Percentiles rank a stretch among this genome's conserved stretches.
Evolutionary conservation across 2,888 invertebrate species (phyloP).

Genomic region (Lasioglossum marginatum): DNA sequence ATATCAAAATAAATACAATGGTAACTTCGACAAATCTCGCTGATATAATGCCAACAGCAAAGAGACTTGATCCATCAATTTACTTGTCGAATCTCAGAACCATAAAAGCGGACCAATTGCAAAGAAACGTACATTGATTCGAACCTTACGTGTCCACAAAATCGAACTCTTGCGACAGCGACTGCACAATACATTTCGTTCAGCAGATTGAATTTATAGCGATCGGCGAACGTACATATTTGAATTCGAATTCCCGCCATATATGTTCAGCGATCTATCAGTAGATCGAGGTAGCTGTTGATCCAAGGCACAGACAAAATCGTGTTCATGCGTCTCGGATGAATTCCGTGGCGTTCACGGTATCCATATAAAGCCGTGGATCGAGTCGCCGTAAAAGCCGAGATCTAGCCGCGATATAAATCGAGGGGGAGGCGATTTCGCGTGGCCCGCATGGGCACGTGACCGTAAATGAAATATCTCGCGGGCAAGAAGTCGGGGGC

Average conservation of each 20-base stretch:
- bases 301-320: neutral
- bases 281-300: neutral
- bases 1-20: neutral
- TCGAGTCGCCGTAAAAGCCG: constrained; percentile 29
- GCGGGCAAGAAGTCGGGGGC: constrained; percentile 33
- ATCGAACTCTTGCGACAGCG: neutral
- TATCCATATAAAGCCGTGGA: constrained; percentile 48
- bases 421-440: constrained; percentile 50
- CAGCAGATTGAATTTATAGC: neutral
- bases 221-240: neutral
- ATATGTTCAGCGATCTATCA: neutral
- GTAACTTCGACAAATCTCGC: too few species aligned
- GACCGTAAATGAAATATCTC: constrained; percentile 61
- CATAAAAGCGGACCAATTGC: neutral
- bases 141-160: neutral
- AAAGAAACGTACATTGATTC: neutral
- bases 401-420: constrained; percentile 50
- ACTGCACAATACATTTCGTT: neutral
- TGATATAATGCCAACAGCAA: neutral
- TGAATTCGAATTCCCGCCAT: neutral
- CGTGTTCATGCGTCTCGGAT: neutral
- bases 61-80: neutral
- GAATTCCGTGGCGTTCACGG: constrained; percentile 24
- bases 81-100: neutral
- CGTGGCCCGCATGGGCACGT: constrained; percentile 52